A percentile compares a stretch with the other conserved stretches of the same genome.
phyloP scores from a whole-genome alignment of 2,888 invertebrate species.

The Papilio protenor region DNA sequence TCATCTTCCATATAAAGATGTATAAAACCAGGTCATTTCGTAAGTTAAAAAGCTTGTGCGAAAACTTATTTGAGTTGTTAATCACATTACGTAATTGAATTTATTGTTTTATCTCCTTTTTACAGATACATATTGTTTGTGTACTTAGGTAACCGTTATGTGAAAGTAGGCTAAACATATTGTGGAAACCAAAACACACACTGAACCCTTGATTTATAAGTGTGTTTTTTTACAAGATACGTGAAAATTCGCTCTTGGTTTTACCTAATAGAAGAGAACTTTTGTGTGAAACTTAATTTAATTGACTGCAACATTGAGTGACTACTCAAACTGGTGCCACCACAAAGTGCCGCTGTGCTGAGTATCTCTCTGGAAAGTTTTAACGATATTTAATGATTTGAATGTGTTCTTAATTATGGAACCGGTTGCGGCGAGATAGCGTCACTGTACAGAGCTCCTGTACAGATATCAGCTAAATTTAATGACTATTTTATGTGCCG shows the following conservation, averaged over 20 bases:
- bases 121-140: neutral
- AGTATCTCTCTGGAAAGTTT: conserved; percentile 68
- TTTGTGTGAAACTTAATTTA: neutral
- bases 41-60: neutral
- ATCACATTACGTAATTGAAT: neutral
- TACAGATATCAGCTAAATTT: conserved; percentile 47
- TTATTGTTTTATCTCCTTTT: neutral
- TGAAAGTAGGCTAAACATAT: conserved; percentile 1
- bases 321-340: conserved; percentile 58
- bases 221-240: neutral
- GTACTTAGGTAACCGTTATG: neutral
- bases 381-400: conserved; percentile 81
- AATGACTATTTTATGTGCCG: conserved; percentile 34
- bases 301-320: conserved; percentile 13
- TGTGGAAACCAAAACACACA: neutral
- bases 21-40: conserved; percentile 12
- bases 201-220: neutral
- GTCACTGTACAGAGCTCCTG: conserved; percentile 57
- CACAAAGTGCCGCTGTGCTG: conserved; percentile 54
- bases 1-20: conserved; percentile 3
- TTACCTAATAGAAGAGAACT: neutral
- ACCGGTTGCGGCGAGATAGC: conserved; percentile 77
- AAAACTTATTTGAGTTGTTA: neutral
- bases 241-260: neutral
- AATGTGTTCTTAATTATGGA: conserved; percentile 80